Evolutionary conservation across 2,797 vertebrate genomes (phyloP).

Genomic region (Etheostoma perlongum): DNA sequence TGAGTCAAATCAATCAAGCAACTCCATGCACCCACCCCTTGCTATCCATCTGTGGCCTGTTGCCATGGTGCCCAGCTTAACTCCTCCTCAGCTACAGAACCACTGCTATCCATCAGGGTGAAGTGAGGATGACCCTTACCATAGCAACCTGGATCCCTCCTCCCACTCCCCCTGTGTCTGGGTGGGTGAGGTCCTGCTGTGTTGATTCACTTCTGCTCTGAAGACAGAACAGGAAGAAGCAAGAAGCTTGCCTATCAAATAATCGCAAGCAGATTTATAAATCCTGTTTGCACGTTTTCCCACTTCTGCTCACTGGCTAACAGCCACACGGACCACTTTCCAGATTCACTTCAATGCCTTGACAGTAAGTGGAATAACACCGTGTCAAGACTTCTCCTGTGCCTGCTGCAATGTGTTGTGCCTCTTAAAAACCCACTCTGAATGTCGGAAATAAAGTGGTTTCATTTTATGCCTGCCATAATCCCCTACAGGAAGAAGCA

Average conservation of each 20-base stretch:
- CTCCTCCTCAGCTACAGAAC: conserved; percentile 78
- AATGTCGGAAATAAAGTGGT: conserved; percentile 66
- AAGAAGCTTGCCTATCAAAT: conserved; percentile 26
- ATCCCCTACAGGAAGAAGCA: conserved; percentile 65
- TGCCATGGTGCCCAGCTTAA: conserved; percentile 83
- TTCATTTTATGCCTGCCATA: conserved; percentile 65
- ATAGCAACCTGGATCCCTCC: conserved; percentile 83
- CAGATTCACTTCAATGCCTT: conserved; percentile 41
- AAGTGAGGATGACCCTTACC: conserved; percentile 86
- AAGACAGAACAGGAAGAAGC: conserved; percentile 52
- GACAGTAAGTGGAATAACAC: conserved; percentile 51
- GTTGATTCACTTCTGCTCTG: conserved; percentile 67
- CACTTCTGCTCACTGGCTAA: conserved; percentile 38
- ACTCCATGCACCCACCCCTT: conserved; percentile 68
- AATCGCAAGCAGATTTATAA: conserved; percentile 34
- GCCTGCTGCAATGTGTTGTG: conserved; percentile 25
- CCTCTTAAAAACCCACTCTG: conserved; percentile 38
- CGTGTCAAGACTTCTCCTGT: conserved; percentile 38
- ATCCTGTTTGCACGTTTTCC: conserved; percentile 41
- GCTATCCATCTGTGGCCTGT: conserved; percentile 81
- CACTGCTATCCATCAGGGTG: conserved; percentile 80
- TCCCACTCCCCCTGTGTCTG: conserved; percentile 70
- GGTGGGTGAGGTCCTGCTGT: conserved; percentile 74
- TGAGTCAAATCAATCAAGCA: conserved; percentile 78
- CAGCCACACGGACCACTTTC: conserved; percentile 35